Evolutionary conservation across 2,888 invertebrate genomes (phyloP).

Genomic region (Apeira syringaria): DNA sequence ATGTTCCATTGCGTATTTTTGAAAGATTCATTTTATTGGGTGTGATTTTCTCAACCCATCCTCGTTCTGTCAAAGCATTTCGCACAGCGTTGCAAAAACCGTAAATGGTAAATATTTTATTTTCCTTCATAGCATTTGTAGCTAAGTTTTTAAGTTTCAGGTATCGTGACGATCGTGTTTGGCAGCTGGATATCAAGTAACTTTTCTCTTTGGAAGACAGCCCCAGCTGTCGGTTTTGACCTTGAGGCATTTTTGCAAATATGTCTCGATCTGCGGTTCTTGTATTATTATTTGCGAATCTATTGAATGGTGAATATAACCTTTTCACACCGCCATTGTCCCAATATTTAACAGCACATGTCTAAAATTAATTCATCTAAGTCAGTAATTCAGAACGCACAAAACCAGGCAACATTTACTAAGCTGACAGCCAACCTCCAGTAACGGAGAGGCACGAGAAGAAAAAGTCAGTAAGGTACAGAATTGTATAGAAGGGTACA

Average conservation of each 20-base stretch:
- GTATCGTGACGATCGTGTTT: conserved; percentile 52
- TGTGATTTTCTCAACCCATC: conserved; percentile 89
- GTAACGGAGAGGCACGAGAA: too few relatives aligned
- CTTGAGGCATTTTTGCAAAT: conserved; percentile 26
- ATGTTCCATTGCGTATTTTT: conserved; percentile 55
- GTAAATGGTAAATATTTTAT: conserved; percentile 81
- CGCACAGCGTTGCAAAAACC: conserved; percentile 80
- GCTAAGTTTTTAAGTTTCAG: conserved; percentile 68
- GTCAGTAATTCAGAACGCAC: too few relatives aligned
- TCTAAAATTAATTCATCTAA: conserved; percentile 13
- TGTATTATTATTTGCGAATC: conserved; percentile 33
- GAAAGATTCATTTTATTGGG: conserved; percentile 59
- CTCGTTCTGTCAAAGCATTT: conserved; percentile 83
- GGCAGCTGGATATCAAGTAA: conserved; percentile 60
- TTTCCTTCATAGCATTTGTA: conserved; percentile 68
- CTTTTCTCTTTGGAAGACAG: conserved; percentile 65
- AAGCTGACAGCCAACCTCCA: too few relatives aligned
- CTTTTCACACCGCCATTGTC: conserved; percentile 41
- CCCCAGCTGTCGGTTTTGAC: conserved; percentile 39
- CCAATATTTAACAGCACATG: conserved; percentile 7
- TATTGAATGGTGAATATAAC: conserved; percentile 42
- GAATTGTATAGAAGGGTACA: too few relatives aligned
- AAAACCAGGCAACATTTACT: too few relatives aligned
- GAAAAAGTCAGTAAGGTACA: too few relatives aligned
- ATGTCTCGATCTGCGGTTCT: conserved; percentile 21